Percentiles rank a stretch among this genome's conserved stretches.
Evolutionary conservation across 2,113 vertebrate species (phyloP).

Genomic region (Cromileptes altivelis): DNA sequence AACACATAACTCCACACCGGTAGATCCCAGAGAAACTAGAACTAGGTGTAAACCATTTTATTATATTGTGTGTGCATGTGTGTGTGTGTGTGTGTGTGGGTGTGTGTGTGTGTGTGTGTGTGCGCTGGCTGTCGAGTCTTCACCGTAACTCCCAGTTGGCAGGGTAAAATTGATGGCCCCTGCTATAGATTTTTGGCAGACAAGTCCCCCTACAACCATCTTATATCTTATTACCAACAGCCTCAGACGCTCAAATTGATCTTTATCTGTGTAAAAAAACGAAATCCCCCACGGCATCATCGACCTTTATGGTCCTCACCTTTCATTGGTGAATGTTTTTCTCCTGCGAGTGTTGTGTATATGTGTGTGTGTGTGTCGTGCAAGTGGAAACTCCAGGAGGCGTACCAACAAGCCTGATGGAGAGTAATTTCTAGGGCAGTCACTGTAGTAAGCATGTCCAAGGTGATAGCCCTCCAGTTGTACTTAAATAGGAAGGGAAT

Average conservation of each 20-base stretch:
- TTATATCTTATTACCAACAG: constrained; percentile 81
- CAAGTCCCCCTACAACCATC: constrained; percentile 74
- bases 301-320: constrained; percentile 79
- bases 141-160: constrained; percentile 66
- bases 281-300: constrained; percentile 53
- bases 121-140: constrained; percentile 29
- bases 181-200: constrained; percentile 78
- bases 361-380: constrained; percentile 15
- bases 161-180: constrained; percentile 72
- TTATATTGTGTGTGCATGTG: constrained; percentile 1
- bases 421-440: constrained; percentile 57
- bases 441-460: constrained; percentile 55
- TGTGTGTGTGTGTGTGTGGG: constrained; percentile 6
- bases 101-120: constrained; percentile 8
- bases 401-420: constrained; percentile 36
- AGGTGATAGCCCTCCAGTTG: constrained; percentile 55
- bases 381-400: constrained; percentile 53
- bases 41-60: constrained; percentile 51
- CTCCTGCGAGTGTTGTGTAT: constrained; percentile 19
- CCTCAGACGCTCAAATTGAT: constrained; percentile 79
- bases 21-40: constrained; percentile 45
- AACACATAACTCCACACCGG: constrained; percentile 12
- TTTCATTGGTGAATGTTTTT: constrained; percentile 54
- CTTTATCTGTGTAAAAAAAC: constrained; percentile 71
- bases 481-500: constrained; percentile 21